Conservation (phyloP, 92 coral and sea anemone genomes). For the Parazoanthus darwini region DNA sequence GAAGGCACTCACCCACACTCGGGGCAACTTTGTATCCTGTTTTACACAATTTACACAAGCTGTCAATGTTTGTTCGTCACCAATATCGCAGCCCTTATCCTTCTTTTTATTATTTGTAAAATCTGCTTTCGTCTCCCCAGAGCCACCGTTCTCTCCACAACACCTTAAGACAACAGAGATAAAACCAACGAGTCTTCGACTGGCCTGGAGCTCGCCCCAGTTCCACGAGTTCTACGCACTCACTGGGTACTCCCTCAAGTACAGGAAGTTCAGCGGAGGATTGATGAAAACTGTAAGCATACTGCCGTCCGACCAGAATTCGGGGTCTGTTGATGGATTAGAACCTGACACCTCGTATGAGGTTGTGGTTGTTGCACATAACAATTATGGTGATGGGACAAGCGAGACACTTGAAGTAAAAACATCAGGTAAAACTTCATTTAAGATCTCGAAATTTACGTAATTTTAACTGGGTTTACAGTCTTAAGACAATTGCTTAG, state of each 20-base stretch:
- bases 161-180: neutral
- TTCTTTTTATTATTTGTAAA: neutral
- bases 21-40: too few species aligned
- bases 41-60: too few species aligned
- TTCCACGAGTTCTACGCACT: slow-evolving; percentile 15
- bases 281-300: slow-evolving; percentile 6
- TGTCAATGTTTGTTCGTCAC: too few species aligned
- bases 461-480: too few species aligned
- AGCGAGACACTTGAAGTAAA: slow-evolving; percentile 6
- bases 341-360: slow-evolving; percentile 31
- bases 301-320: neutral
- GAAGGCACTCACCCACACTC: too few species aligned
- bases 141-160: neutral
- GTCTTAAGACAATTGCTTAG: neutral
- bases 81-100: neutral
- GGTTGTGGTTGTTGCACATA: slow-evolving; percentile 35
- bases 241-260: slow-evolving; percentile 30
- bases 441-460: neutral
- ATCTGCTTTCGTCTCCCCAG: neutral
- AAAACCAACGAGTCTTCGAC: neutral
- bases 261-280: slow-evolving; percentile 18
- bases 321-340: slow-evolving; percentile 20
- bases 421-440: slow-evolving; percentile 14
- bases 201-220: slow-evolving; percentile 29
- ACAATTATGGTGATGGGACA: slow-evolving; percentile 24